Base-by-base conservation (phyloP, 92 coral and sea anemone genomes). In the Diadumene lineata region DNA sequence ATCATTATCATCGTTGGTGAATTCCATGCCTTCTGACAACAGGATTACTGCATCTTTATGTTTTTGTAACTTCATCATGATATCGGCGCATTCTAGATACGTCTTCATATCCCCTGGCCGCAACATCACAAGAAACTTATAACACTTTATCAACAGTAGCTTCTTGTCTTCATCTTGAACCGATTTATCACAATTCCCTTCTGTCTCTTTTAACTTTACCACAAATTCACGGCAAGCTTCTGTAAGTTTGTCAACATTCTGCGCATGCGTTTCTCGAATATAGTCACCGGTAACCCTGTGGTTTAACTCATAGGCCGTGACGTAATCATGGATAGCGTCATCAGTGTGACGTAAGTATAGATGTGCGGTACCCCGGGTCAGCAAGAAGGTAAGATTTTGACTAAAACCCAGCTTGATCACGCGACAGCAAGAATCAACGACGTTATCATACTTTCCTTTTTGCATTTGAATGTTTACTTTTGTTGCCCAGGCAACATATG, bases 401-500 rank as follows among this genome's bases (percentile, higher is more conserved):
- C 55, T 38, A 30, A 87, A 62, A 60, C 83, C 83, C 8, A 75
- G 34, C 75, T 80, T 73, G 56, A 90, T 50, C 7, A 92, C 96
- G 17, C 69, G 79, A 28, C 76, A 46, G 46, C 96, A 87, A 16
- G 87, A 85, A 1, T 61, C 72, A n/a, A 83, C 70, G 8, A 78
- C 92, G 22, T 80, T 82, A 27, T 25, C 27, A 56, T 79, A 87
- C 43, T 60, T 43, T 56, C 79, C 57, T 25, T 63, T 75, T 50
- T 82, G 82, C 87, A 87, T 79, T 15, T 87, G 88, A 26, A 73
- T 56, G 60, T 81, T 76, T 7, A 79, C 74, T 51, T 87, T 90
- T 2, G 85, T 50, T 27, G 92, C 79, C 96, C 96, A 90, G 3
- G 92, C 96, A 43, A 90, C 92, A 11, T 66, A 85, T n/a, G 93